Evolutionary conservation across 35 echinoderm and acorn worm species (phyloP).

Genomic region (Amphiura filiformis): DNA sequence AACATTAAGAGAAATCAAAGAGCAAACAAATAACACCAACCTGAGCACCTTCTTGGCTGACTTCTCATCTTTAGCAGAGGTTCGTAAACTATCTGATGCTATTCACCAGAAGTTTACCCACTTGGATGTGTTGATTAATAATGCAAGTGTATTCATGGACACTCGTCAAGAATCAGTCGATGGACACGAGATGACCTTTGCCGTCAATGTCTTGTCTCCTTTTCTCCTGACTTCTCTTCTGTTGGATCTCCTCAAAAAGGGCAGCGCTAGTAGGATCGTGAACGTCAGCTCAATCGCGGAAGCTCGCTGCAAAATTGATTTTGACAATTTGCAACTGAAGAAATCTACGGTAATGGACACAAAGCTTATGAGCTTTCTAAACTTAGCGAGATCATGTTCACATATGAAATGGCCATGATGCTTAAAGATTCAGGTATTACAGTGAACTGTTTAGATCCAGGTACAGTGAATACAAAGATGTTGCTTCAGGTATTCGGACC

Average conservation of each 20-base stretch:
- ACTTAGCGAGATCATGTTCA: constrained; percentile 71
- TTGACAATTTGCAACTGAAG: constrained; percentile 60
- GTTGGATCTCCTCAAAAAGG: constrained; percentile 71
- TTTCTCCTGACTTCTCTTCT: constrained; percentile 82
- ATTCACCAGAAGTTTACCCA: constrained; percentile 49
- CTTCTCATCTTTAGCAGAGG: constrained; percentile 52
- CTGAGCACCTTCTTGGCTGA: constrained; percentile 68
- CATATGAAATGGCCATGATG: constrained; percentile 61
- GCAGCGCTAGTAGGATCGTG: constrained; percentile 61
- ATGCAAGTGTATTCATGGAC: constrained; percentile 72
- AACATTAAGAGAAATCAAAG: constrained; percentile 57
- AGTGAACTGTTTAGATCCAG: constrained; percentile 84
- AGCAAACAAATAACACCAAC: constrained; percentile 60
- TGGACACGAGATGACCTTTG: constrained; percentile 92
- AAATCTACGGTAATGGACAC: constrained; percentile 47
- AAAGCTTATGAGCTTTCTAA: constrained; percentile 80
- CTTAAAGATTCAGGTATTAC: constrained; percentile 52
- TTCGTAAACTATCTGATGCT: constrained; percentile 69
- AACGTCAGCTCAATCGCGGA: constrained; percentile 88
- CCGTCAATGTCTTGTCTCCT: constrained; percentile 86
- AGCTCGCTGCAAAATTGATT: constrained; percentile 2
- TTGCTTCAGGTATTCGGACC: constrained; percentile 45
- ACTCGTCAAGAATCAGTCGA: constrained; percentile 50
- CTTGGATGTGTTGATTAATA: constrained; percentile 91
- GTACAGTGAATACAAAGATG: constrained; percentile 90